Conservation (phyloP, 64 coral and sea anemone genomes). For the Pocillopora damicornis region DNA sequence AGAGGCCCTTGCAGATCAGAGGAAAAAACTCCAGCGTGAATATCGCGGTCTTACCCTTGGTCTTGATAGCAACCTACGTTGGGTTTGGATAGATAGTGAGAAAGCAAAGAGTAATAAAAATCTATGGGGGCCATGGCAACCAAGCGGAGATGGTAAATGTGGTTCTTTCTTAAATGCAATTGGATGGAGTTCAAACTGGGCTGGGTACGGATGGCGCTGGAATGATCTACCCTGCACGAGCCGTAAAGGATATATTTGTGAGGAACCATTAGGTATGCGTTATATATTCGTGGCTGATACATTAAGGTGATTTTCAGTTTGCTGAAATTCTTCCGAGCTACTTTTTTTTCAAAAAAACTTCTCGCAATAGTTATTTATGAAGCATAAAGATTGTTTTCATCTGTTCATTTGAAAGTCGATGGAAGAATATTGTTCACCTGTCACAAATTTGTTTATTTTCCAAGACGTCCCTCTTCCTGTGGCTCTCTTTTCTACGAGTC, state of each 20-base stretch:
- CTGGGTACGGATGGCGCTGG: conserved; percentile 19
- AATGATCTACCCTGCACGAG: neutral
- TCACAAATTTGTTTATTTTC: neutral
- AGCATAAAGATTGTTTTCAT: neutral
- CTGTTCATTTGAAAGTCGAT: too few relatives aligned
- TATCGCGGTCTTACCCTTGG: conserved; percentile 5
- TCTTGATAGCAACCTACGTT: neutral
- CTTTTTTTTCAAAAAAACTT: too few relatives aligned
- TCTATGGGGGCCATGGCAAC: conserved; percentile 19
- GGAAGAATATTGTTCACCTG: too few relatives aligned
- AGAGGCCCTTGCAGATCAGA: neutral
- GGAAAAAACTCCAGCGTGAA: neutral
- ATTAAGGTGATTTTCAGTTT: too few relatives aligned
- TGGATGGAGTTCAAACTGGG: neutral
- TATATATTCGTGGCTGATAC: too few relatives aligned
- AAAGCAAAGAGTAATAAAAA: neutral
- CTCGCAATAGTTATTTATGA: too few relatives aligned
- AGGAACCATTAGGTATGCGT: conserved; percentile 4
- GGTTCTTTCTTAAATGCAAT: conserved; percentile 15
- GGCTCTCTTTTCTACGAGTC: neutral
- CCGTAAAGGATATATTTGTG: conserved; percentile 1
- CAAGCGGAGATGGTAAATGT: conserved; percentile 24
- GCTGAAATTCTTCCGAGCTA: too few relatives aligned
- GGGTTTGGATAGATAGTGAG: neutral
- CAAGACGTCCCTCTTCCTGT: neutral